Percentiles rank a stretch among this genome's conserved stretches.
Conservation (phyloP, 53 echinoderm and acorn worm species). For the Zoroaster sp. region DNA sequence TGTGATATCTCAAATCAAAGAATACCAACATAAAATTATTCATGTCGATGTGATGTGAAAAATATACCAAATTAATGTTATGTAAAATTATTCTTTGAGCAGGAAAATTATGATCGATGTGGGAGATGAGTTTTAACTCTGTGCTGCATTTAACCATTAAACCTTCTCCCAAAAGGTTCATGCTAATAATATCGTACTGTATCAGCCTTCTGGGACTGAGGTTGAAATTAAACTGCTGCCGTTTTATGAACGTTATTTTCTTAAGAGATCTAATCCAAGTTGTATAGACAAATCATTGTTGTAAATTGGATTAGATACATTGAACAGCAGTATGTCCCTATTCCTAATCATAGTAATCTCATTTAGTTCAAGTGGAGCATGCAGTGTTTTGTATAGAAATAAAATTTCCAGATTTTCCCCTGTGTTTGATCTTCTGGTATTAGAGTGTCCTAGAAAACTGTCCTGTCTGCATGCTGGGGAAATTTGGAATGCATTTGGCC, state of each 20-base stretch:
- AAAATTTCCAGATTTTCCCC: constrained; percentile 55
- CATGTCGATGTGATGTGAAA: too few relatives aligned
- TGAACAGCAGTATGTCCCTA: constrained; percentile 40
- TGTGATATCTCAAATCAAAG: too few relatives aligned
- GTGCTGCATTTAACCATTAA: background rate
- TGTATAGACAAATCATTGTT: background rate
- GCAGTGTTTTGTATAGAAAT: constrained; percentile 34
- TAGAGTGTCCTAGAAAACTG: constrained; percentile 48
- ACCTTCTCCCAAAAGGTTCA: background rate
- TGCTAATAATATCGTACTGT: background rate
- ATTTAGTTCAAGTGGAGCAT: constrained; percentile 41
- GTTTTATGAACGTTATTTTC: constrained; percentile 1
- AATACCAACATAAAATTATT: too few relatives aligned
- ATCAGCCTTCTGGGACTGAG: background rate
- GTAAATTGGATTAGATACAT: background rate
- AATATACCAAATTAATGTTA: too few relatives aligned
- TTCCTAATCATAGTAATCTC: constrained; percentile 25
- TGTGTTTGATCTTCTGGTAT: constrained; percentile 45
- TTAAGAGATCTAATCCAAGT: background rate
- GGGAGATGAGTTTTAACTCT: constrained; percentile 19
- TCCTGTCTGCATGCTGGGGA: constrained; percentile 54
- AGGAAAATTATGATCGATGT: background rate
- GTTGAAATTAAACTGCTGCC: background rate
- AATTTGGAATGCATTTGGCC: constrained; percentile 1
- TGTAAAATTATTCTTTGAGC: too few relatives aligned